Conservation (phyloP, 2,888 invertebrate genomes). For the Ctena decussata region DNA sequence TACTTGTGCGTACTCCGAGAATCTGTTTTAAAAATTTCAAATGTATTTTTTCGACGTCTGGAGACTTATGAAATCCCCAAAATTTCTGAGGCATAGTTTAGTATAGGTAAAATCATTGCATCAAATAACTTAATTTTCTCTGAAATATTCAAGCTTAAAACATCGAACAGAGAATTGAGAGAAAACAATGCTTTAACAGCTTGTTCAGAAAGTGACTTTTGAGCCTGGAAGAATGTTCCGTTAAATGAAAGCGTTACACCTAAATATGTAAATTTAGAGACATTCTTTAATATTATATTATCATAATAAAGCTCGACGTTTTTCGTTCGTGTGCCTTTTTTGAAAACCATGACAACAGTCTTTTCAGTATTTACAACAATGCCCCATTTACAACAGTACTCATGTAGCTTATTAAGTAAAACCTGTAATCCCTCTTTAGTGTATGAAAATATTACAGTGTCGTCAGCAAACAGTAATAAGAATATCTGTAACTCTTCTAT, state of each 20-base stretch:
- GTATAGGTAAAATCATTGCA: neutral
- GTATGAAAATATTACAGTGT: too few species aligned
- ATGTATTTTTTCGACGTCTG: slow-evolving; percentile 31
- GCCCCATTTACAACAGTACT: too few species aligned
- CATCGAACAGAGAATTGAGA: neutral
- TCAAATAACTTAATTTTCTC: too few species aligned
- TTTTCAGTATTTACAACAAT: too few species aligned
- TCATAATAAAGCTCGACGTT: neutral
- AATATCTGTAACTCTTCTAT: too few species aligned
- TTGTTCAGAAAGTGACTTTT: too few species aligned
- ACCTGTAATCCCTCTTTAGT: too few species aligned
- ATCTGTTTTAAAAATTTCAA: slow-evolving; percentile 23
- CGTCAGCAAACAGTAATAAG: too few species aligned
- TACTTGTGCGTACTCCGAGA: slow-evolving; percentile 6
- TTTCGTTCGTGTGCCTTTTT: too few species aligned
- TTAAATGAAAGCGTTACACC: neutral
- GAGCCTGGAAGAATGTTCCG: too few species aligned
- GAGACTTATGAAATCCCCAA: neutral
- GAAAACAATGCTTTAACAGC: too few species aligned
- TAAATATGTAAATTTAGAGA: neutral
- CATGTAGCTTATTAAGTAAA: too few species aligned
- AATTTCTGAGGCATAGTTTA: slow-evolving; percentile 13
- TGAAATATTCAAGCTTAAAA: neutral
- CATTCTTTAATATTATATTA: neutral
- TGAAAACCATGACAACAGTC: neutral